Conservation (phyloP, 2,113 vertebrate species). For the Myrmophylax atrothorax region DNA sequence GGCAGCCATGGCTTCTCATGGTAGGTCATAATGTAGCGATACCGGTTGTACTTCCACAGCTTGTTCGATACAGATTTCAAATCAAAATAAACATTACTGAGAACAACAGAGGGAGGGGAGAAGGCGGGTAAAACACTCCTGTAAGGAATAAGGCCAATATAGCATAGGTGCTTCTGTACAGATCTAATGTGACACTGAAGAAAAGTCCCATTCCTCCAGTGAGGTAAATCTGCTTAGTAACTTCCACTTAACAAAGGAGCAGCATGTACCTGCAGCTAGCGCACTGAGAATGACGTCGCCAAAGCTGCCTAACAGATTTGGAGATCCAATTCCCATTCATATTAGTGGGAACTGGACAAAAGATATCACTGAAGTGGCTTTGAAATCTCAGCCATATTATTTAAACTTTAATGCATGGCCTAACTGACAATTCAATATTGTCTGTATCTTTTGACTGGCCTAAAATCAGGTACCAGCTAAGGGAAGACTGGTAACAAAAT, state of each 20-base stretch:
- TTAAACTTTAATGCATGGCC: neutral
- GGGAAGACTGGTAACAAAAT: neutral
- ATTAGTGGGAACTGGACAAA: neutral
- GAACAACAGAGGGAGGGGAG: neutral
- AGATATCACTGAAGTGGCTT: neutral
- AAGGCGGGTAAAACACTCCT: neutral
- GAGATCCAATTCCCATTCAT: neutral
- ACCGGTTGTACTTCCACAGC: slow-evolving; percentile 96
- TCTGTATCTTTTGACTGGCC: neutral
- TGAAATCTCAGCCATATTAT: slow-evolving; percentile 18
- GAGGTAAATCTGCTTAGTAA: slow-evolving; percentile 1
- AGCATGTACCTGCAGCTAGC: neutral
- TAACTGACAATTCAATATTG: neutral
- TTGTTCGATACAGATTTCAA: slow-evolving; percentile 90
- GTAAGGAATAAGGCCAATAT: neutral
- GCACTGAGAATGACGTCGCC: neutral
- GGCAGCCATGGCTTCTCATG: slow-evolving; percentile 92
- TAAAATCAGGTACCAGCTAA: neutral
- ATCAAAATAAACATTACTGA: slow-evolving; percentile 91
- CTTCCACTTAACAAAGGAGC: neutral
- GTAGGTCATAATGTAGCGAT: slow-evolving; percentile 95
- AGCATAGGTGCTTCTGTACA: neutral
- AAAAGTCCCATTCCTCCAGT: neutral
- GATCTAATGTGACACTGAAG: neutral
- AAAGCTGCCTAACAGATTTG: slow-evolving; percentile 1